These are phyloP conservation scores for human (Homo sapiens) DNA, from an alignment of 2,113 vertebrate species.

Conservation along the genomic window DNA sequence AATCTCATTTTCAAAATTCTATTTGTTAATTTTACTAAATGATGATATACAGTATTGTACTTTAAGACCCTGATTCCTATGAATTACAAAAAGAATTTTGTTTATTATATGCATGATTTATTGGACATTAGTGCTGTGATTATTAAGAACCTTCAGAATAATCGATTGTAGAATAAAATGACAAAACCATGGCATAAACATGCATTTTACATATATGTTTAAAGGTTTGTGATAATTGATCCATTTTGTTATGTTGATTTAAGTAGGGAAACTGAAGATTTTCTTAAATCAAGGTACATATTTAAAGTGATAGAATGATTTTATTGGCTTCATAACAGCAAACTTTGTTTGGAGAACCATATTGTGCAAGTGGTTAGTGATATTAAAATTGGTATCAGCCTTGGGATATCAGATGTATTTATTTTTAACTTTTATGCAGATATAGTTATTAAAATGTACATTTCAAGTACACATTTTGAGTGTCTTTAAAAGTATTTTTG, in stretches of 20 bases:
- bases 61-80: constrained; percentile 41
- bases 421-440: constrained; percentile 74
- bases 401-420: constrained; percentile 47
- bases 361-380: constrained; percentile 55
- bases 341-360: constrained; percentile 48
- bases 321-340: constrained; percentile 16
- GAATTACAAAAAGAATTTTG: constrained; percentile 44
- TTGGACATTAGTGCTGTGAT: constrained; percentile 41
- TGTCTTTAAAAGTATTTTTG: constrained; percentile 64
- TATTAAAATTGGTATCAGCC: constrained; percentile 55
- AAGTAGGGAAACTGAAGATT: constrained; percentile 21
- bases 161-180: constrained; percentile 57
- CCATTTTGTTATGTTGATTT: constrained; percentile 29
- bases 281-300: constrained; percentile 44
- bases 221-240: constrained; percentile 48
- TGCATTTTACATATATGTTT: background rate
- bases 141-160: constrained; percentile 17
- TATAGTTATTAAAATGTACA: constrained; percentile 70
- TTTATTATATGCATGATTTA: background rate
- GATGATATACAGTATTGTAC: constrained; percentile 49
- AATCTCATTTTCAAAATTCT: constrained; percentile 53
- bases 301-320: constrained; percentile 40
- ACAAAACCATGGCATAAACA: constrained; percentile 61
- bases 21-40: constrained; percentile 60
- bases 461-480: constrained; percentile 61